phyloP scores from a whole-genome alignment of 2,113 vertebrate species.

The Notothenia coriiceps region DNA sequence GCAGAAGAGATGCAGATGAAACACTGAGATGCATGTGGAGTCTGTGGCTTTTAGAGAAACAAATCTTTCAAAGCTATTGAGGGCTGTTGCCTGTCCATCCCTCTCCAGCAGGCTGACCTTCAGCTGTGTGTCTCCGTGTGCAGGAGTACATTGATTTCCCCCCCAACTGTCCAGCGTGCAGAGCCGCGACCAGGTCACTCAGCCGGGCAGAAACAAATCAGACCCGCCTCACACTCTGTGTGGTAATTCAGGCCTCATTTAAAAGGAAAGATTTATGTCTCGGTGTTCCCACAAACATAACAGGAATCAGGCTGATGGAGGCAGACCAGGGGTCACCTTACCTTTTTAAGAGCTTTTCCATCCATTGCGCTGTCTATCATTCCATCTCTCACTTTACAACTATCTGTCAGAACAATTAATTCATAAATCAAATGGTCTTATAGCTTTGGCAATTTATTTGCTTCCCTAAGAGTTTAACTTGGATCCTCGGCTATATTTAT shows the following conservation, averaged over 20 bases:
- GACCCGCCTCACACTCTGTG: conserved; percentile 45
- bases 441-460: not conserved
- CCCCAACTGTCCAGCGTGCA: conserved; percentile 11
- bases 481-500: not conserved
- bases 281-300: conserved; percentile 50
- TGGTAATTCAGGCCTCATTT: conserved; percentile 60
- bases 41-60: conserved; percentile 22
- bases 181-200: conserved; percentile 14
- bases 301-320: conserved; percentile 45
- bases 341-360: conserved; percentile 59
- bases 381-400: conserved; percentile 23
- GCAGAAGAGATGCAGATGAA: conserved; percentile 38
- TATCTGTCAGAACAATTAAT: conserved; percentile 32
- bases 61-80: conserved; percentile 31
- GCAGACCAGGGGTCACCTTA: conserved; percentile 45
- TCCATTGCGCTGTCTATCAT: conserved; percentile 19
- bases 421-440: conserved; percentile 24
- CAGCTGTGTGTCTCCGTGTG: conserved; percentile 14
- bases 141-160: conserved; percentile 36
- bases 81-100: conserved; percentile 18
- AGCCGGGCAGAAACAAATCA: conserved; percentile 55
- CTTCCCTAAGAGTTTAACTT: not conserved
- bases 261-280: conserved; percentile 61
- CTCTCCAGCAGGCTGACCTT: conserved; percentile 34
- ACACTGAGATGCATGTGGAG: conserved; percentile 30